A percentile compares a stretch with the other conserved stretches of the same genome.
These are phyloP conservation scores for Lochmaea capreae DNA, from an alignment of 2,888 invertebrate species.

Conservation along the genomic window DNA sequence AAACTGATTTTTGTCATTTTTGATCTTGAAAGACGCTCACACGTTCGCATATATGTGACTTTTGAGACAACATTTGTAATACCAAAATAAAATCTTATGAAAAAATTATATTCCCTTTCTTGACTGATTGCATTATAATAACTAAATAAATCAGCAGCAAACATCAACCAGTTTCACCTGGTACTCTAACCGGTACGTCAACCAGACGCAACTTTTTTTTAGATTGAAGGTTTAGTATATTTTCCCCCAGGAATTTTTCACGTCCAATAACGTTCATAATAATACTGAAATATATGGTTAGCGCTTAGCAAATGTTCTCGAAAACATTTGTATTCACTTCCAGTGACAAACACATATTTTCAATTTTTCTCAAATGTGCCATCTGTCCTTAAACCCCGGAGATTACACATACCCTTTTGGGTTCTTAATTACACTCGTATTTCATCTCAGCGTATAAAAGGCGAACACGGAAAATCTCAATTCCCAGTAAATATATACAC, in stretches of 20 bases:
- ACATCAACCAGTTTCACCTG: too few species aligned
- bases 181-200: too few species aligned
- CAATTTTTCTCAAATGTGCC: background rate
- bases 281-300: background rate
- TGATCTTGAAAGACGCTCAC: too few species aligned
- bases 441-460: constrained; percentile 3
- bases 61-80: too few species aligned
- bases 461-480: constrained; percentile 5
- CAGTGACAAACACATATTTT: background rate
- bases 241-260: background rate
- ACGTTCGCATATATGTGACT: too few species aligned
- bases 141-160: too few species aligned
- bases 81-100: too few species aligned
- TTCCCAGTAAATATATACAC: constrained; percentile 16
- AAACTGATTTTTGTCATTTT: too few species aligned
- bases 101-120: too few species aligned
- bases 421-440: constrained; percentile 9
- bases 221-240: too few species aligned
- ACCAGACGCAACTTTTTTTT: too few species aligned
- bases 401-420: constrained; percentile 15
- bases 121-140: too few species aligned
- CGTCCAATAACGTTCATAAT: background rate
- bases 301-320: background rate
- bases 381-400: background rate
- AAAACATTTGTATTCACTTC: background rate